A percentile compares a stretch with the other conserved stretches of the same genome.
Conservation (phyloP, 1,140 invertebrate genomes). For the Tribolium madens region DNA sequence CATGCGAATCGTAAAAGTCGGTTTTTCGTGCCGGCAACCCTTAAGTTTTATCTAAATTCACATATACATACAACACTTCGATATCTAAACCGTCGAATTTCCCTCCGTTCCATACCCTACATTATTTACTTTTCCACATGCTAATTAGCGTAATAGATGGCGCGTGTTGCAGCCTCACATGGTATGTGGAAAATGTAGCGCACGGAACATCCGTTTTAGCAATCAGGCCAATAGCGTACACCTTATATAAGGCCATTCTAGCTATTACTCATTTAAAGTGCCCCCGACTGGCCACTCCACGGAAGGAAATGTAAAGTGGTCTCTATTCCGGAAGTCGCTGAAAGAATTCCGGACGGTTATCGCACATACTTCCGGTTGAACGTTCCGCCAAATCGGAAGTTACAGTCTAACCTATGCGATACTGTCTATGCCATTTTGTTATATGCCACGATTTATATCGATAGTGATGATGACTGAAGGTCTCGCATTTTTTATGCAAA, state of each 20-base stretch:
- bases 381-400: slow-evolving; percentile 56
- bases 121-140: slow-evolving; percentile 47
- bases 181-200: slow-evolving; percentile 42
- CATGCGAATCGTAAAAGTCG: slow-evolving; percentile 7
- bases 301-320: slow-evolving; percentile 64
- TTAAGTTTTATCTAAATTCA: slow-evolving; percentile 32
- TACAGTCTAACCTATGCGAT: slow-evolving; percentile 35
- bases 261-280: slow-evolving; percentile 60
- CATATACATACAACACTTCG: slow-evolving; percentile 22
- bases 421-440: slow-evolving; percentile 33
- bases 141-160: slow-evolving; percentile 50
- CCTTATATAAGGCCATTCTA: slow-evolving; percentile 41
- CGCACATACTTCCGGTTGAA: slow-evolving; percentile 58
- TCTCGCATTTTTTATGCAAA: background rate
- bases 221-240: slow-evolving; percentile 57
- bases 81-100: slow-evolving; percentile 43
- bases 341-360: slow-evolving; percentile 61
- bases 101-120: background rate
- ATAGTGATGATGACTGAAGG: background rate
- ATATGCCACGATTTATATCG: background rate
- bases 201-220: slow-evolving; percentile 63
- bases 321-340: slow-evolving; percentile 58
- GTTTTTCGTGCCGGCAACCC: slow-evolving; percentile 3
- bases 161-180: slow-evolving; percentile 44
- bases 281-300: slow-evolving; percentile 42